phyloP scores from a whole-genome alignment of 2,797 vertebrate genomes.

The Peromyscus attwateri region DNA sequence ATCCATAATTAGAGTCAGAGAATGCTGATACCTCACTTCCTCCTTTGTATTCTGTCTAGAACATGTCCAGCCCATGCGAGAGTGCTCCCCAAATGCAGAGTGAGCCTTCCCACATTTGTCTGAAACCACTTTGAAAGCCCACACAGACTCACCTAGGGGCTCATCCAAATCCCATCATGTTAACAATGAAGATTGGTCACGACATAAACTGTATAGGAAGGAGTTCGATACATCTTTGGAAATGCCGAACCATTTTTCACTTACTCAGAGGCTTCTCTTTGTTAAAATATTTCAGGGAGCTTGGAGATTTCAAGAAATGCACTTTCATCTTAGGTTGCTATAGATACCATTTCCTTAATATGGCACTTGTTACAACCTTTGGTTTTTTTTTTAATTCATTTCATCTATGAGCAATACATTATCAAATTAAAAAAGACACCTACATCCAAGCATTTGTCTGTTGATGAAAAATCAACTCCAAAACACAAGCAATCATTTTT shows the following conservation, averaged over 20 bases:
- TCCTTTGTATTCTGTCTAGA: background rate
- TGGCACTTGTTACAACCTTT: slow-evolving; percentile 5
- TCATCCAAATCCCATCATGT: background rate
- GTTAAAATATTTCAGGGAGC: slow-evolving; percentile 51
- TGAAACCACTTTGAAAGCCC: background rate
- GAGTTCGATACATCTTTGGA: slow-evolving; percentile 54
- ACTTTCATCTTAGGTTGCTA: slow-evolving; percentile 63
- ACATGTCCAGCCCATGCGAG: background rate
- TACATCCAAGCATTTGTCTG: slow-evolving; percentile 13
- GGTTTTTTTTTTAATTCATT: slow-evolving; percentile 46
- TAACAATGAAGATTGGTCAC: background rate
- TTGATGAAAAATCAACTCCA: slow-evolving; percentile 52
- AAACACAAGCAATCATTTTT: slow-evolving; percentile 50
- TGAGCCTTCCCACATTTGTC: background rate
- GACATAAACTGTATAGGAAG: background rate
- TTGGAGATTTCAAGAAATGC: slow-evolving; percentile 46
- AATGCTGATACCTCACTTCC: no score
- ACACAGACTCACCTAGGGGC: background rate
- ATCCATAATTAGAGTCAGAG: background rate
- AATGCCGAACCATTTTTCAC: slow-evolving; percentile 51
- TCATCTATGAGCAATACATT: slow-evolving; percentile 20
- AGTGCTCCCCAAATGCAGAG: background rate
- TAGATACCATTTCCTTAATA: slow-evolving; percentile 63
- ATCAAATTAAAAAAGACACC: slow-evolving; percentile 59
- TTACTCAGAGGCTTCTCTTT: background rate